Base-by-base conservation (phyloP, 2,113 vertebrate genomes). In the Spheniscus mendiculus region DNA sequence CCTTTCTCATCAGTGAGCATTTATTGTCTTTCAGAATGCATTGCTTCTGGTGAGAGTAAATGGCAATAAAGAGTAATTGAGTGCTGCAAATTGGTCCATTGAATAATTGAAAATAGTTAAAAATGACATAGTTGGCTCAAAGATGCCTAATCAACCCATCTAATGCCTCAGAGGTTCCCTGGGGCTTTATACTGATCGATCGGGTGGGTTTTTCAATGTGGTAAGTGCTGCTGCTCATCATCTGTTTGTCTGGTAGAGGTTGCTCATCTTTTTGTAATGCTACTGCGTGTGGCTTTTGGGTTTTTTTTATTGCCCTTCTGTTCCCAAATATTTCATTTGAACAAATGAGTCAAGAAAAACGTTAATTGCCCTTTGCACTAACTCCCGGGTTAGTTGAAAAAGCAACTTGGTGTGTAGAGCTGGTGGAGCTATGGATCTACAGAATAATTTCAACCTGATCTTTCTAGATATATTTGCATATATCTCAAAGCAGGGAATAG, bases 71-170 rank as follows among this genome's bases (percentile, higher is more conserved):
- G 63, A 95, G 90, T 79, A 95, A 86, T 12, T 55, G 72, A 92
- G 88, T 92, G 85, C 79, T 94, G 80, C 71, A 87, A 84, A 90
- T 94, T 40, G 67, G 63, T 44, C 63, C 69, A 34, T 8, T 93
- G 92, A 93, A 89, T 96, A 90, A 90, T 87, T 90, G 21, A 87
- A 59, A 92, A 32, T 52, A 71, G 90, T 87, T 87, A 23, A 89
- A 92, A 90, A 82, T 76, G 2, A 29, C 36, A 19, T 89, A 67
- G 87, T 89, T 78, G 86, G 25, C 47, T 78, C 74, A 78, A 81
- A 78, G 63, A 22, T 71, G 34, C 52, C 36, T 44, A 10, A 84
- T 90, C 61, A 95, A 71, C 32, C 49, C 10, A 12, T 76, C 47
- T 81, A 40, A 90, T 91, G 29, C 55, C 55, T 92, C 8, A 0